phyloP scores from a whole-genome alignment of 2,797 vertebrate species.

The Limnodromus scolopaceus region DNA sequence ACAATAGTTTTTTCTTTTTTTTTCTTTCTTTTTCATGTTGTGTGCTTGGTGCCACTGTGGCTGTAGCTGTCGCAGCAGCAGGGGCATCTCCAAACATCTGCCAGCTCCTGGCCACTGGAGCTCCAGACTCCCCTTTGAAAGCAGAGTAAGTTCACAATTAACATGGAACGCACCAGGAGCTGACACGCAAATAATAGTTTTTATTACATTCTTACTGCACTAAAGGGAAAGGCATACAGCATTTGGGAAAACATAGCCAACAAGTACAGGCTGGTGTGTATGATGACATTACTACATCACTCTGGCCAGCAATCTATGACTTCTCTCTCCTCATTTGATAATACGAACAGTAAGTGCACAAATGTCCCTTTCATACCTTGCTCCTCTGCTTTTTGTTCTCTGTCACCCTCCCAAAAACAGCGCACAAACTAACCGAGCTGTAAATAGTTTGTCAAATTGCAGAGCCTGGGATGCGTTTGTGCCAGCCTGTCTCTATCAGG shows the following conservation, averaged over 20 bases:
- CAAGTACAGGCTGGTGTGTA: not conserved
- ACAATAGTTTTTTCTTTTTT: not conserved
- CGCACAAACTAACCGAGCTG: rapidly evolving
- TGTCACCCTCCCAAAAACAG: not conserved
- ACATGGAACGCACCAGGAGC: not conserved
- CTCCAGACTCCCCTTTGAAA: not conserved
- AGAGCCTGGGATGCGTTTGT: not conserved
- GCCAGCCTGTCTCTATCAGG: rapidly evolving
- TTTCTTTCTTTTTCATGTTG: not conserved
- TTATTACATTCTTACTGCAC: not conserved
- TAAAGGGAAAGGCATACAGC: not conserved
- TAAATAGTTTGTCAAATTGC: not conserved
- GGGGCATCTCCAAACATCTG: not conserved
- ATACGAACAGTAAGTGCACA: not conserved
- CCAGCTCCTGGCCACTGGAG: not conserved
- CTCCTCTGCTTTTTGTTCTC: slow-evolving; percentile 8
- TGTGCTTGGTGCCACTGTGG: not conserved
- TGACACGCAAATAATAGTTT: not conserved
- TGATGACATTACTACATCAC: not conserved
- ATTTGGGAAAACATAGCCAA: not conserved
- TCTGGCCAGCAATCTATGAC: not conserved
- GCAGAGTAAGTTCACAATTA: not conserved
- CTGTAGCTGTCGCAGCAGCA: rapidly evolving
- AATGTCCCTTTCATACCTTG: not conserved
- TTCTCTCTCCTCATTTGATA: not conserved